These are phyloP conservation scores for Fissipunctia ypsillon DNA, from an alignment of 2,888 invertebrate species.

Conservation along the genomic window DNA sequence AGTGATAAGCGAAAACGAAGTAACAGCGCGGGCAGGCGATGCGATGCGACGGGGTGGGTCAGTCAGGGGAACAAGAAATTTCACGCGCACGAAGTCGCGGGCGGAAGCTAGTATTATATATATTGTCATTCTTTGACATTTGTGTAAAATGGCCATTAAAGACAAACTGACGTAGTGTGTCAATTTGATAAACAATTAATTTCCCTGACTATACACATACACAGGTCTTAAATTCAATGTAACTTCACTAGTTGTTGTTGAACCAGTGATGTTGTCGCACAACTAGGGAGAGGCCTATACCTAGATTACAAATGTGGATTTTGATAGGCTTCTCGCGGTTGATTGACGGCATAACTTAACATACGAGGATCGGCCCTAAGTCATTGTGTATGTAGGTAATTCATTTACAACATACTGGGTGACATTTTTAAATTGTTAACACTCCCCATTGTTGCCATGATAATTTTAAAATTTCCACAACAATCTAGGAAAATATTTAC, in stretches of 20 bases:
- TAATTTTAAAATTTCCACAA: neutral
- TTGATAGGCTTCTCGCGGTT: neutral
- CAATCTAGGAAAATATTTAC: neutral
- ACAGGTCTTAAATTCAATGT: neutral
- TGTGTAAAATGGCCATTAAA: neutral
- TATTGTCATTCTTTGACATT: neutral
- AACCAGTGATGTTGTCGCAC: neutral
- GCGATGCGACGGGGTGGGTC: too few relatives aligned
- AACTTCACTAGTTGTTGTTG: neutral
- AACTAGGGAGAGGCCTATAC: neutral
- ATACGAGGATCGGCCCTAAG: neutral
- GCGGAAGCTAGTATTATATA: too few relatives aligned
- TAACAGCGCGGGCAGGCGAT: too few relatives aligned
- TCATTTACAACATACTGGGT: neutral
- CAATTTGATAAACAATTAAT: neutral
- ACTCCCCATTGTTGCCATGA: slow-evolving; percentile 24
- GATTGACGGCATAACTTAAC: neutral
- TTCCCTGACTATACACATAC: neutral
- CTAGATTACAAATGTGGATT: neutral
- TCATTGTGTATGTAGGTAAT: neutral
- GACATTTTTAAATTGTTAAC: neutral
- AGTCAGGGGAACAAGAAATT: too few relatives aligned
- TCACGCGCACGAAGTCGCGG: too few relatives aligned
- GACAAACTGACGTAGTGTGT: neutral
- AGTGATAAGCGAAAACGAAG: too few relatives aligned